Percentiles rank a stretch among this genome's conserved stretches.
Evolutionary conservation across 2,797 vertebrate genomes (phyloP).

Genomic region (Peromyscus eremicus): DNA sequence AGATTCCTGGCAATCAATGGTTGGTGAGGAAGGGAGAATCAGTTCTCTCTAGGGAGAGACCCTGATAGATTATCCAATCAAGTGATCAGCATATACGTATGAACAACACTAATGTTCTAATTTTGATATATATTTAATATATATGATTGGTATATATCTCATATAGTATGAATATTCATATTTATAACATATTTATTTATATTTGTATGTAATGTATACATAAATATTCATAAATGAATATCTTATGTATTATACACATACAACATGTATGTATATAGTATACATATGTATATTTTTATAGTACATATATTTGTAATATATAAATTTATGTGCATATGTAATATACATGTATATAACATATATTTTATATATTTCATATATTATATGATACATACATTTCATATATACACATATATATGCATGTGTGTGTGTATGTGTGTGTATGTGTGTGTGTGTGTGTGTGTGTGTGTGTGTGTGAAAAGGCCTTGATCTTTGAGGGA

Average conservation of each 20-base stretch:
- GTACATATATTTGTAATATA: too few species aligned
- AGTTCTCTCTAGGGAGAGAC: neutral
- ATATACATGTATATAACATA: neutral
- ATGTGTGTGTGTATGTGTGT: neutral
- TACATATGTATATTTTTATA: neutral
- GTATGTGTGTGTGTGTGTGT: neutral
- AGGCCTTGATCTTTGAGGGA: neutral
- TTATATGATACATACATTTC: neutral
- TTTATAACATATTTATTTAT: neutral
- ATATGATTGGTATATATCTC: neutral
- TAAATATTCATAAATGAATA: neutral
- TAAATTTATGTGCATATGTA: too few species aligned
- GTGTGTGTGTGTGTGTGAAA: neutral
- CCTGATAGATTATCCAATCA: neutral
- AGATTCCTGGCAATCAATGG: neutral
- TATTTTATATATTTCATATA: too few species aligned
- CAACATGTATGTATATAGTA: too few species aligned
- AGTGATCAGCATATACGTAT: neutral
- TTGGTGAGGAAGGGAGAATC: neutral
- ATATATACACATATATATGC: neutral
- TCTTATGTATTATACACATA: neutral
- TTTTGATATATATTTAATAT: neutral
- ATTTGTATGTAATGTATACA: neutral
- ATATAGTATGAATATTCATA: too few species aligned
- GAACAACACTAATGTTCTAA: neutral